phyloP scores from a whole-genome alignment of 2,113 vertebrate species.

The Gallinago jamesoni region DNA sequence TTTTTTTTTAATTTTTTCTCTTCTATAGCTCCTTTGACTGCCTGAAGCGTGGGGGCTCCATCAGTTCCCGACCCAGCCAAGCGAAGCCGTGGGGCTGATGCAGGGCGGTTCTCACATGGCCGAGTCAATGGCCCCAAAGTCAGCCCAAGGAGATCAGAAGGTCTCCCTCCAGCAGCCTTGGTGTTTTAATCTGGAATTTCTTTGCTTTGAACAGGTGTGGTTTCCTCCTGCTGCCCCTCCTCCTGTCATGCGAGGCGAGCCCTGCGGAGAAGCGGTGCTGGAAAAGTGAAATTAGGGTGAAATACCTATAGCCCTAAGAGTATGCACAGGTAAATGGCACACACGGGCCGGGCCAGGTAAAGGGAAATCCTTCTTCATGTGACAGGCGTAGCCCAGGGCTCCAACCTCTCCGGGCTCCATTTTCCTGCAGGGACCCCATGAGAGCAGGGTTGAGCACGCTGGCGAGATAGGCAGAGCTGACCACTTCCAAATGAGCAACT shows the following conservation, averaged over 20 bases:
- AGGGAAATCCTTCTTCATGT: background rate
- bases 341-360: background rate
- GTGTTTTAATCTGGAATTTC: background rate
- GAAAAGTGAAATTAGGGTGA: background rate
- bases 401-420: background rate
- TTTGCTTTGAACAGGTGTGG: background rate
- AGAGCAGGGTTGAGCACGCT: too few species aligned
- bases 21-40: background rate
- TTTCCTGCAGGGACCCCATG: background rate
- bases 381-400: background rate
- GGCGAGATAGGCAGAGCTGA: background rate
- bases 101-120: rapidly evolving
- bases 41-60: background rate
- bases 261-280: background rate
- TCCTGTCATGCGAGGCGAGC: background rate
- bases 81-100: background rate
- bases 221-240: background rate
- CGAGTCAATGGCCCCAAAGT: background rate
- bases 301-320: background rate
- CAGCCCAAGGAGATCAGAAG: background rate
- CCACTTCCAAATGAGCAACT: background rate
- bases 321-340: background rate
- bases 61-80: background rate
- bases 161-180: background rate
- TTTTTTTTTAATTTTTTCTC: background rate